These are phyloP conservation scores for Akabosia matsudoensis DNA, from an alignment of 1,140 invertebrate species.

Conservation along the genomic window DNA sequence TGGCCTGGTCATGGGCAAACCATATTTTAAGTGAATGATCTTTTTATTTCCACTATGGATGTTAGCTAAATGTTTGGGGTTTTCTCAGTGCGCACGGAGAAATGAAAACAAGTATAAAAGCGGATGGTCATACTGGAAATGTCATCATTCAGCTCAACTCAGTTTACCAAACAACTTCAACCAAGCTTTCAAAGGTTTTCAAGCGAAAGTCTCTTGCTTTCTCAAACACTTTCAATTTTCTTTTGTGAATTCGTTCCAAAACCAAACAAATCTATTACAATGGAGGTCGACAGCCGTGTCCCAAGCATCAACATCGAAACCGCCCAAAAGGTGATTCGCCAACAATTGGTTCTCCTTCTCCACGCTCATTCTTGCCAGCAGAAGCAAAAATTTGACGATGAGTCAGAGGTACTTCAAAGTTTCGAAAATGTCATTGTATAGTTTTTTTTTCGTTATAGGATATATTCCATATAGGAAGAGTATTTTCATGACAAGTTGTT, in stretches of 20 bases:
- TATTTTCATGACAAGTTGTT: too few species aligned
- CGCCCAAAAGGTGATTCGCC: constrained; percentile 18
- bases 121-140: neutral
- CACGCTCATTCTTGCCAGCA: constrained; percentile 32
- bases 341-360: constrained; percentile 31
- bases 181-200: neutral
- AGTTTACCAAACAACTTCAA: neutral
- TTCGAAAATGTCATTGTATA: neutral
- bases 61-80: neutral
- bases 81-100: neutral
- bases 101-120: constrained; percentile 3
- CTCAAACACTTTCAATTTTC: too few species aligned
- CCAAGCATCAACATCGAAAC: neutral
- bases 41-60: neutral
- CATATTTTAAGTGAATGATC: neutral
- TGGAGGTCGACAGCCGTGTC: neutral
- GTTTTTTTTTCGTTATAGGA: neutral
- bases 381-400: constrained; percentile 12
- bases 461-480: too few species aligned
- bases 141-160: constrained; percentile 16
- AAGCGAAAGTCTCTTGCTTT: too few species aligned
- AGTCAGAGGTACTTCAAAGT: too few species aligned
- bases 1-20: neutral
- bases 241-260: neutral
- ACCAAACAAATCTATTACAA: neutral